Conservation (phyloP, 2,888 invertebrate genomes). For the Eristalis pertinax region DNA sequence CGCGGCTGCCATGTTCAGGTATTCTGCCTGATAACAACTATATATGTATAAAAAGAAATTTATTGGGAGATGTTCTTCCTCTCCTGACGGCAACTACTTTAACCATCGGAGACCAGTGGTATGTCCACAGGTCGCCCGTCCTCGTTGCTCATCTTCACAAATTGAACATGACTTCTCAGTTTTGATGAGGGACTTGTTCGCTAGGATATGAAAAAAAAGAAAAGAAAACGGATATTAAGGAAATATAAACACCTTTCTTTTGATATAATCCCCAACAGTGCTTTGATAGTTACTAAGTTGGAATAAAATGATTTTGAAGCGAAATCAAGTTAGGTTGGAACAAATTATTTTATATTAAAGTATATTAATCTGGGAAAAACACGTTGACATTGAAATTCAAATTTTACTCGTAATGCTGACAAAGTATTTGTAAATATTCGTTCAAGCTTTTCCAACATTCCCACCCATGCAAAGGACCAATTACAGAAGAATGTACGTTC, state of each 20-base stretch:
- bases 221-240: neutral
- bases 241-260: neutral
- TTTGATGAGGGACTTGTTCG: neutral
- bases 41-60: neutral
- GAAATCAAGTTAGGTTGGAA: too few relatives aligned
- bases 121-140: neutral
- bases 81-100: neutral
- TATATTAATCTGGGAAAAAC: too few relatives aligned
- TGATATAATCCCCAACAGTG: neutral
- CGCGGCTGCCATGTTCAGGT: neutral
- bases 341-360: too few relatives aligned
- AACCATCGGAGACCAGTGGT: neutral
- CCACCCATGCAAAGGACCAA: too few relatives aligned
- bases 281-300: too few relatives aligned
- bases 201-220: neutral
- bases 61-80: neutral
- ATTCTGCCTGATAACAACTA: neutral
- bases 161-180: conserved; percentile 1
- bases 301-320: too few relatives aligned
- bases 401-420: too few relatives aligned
- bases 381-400: too few relatives aligned
- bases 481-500: too few relatives aligned
- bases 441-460: too few relatives aligned
- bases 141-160: neutral
- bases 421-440: too few relatives aligned